A percentile compares a stretch with the other conserved stretches of the same genome.
Evolutionary conservation across 1,140 invertebrate genomes (phyloP).

Genomic region (Pollicipes pollicipes): DNA sequence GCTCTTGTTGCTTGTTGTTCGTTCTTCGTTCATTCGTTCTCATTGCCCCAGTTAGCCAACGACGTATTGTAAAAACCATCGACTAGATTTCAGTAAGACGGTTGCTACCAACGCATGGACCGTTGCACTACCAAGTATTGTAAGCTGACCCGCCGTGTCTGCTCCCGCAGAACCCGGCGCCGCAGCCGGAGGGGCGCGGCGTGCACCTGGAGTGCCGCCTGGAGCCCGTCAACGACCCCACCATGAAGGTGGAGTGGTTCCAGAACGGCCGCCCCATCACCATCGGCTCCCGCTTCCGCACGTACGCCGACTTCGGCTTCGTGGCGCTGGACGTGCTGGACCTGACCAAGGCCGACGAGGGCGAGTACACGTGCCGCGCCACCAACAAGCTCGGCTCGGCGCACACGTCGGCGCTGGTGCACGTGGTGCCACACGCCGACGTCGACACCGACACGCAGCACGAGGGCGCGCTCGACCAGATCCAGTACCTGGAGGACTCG

Average conservation of each 20-base stretch:
- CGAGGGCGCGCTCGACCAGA: slow-evolving; percentile 82
- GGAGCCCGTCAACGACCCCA: slow-evolving; percentile 87
- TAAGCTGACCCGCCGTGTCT: too few species aligned
- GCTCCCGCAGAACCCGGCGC: slow-evolving; percentile 15
- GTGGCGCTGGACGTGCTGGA: slow-evolving; percentile 79
- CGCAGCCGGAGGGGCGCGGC: slow-evolving; percentile 55
- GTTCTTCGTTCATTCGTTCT: too few species aligned
- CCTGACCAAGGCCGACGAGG: slow-evolving; percentile 68
- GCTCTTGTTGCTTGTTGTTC: too few species aligned
- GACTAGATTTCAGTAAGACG: too few species aligned
- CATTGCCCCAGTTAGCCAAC: too few species aligned
- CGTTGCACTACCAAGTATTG: too few species aligned
- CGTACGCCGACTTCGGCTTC: slow-evolving; percentile 89
- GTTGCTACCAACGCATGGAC: too few species aligned
- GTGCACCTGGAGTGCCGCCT: slow-evolving; percentile 75
- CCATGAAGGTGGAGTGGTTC: slow-evolving; percentile 89
- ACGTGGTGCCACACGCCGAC: slow-evolving; percentile 58
- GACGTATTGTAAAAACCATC: too few species aligned
- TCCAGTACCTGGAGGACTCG: slow-evolving; percentile 81
- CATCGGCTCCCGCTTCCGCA: slow-evolving; percentile 60
- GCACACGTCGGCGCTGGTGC: slow-evolving; percentile 73
- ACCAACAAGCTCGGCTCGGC: slow-evolving; percentile 83
- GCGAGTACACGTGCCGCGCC: slow-evolving; percentile 79
- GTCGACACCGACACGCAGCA: slow-evolving; percentile 86
- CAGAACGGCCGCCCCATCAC: slow-evolving; percentile 52